Base-by-base conservation (phyloP, 2,113 vertebrate genomes). In the Aphyosemion australe region DNA sequence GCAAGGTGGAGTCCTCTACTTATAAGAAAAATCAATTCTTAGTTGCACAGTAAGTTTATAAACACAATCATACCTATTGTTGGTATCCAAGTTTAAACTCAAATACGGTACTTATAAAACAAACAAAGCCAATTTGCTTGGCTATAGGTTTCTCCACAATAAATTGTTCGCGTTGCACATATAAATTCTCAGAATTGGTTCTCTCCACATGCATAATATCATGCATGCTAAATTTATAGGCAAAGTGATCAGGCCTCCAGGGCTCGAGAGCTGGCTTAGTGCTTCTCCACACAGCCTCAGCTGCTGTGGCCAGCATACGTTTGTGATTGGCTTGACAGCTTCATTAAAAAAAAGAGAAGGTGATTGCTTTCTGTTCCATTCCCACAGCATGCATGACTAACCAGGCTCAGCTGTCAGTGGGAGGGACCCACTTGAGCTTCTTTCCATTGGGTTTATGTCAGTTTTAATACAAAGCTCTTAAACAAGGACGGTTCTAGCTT, bases 311-410 rank as follows among this genome's bases (percentile, higher is more conserved):
- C 74, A 12, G 39, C 65, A 42, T 14, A 47, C 80, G 66, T 70
- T 79, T 72, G 76, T 75, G 76, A 84, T 87, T 82, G 84, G 71
- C 74, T 79, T 88, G 88, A 90, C 89, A 92, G 87, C 89, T 93
- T 88, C 83, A 91, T 92, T 88, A 91, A 70, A 79, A 68, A n/a
- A 79, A 66, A 86, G 75, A 77, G 61, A 70, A 80, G 78, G 81
- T 86, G 87, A 90, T 86, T 91, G 85, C 80, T 67, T 84, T 85
- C 84, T 68, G 68, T 72, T 73, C 66, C 79, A 65, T 72, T 84
- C 78, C 74, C 69, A 43, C 51, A 80, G 77, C 83, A 89, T 73
- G 80, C 83, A 87, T 89, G 88, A 87, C 80, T 88, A 87, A 90
- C 74, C 88, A 82, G 80, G 65, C 70, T 74, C 82, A 71, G 80